Evolutionary conservation across 2,888 invertebrate genomes (phyloP).

Genomic region (Scaptomyza caliginosa): DNA sequence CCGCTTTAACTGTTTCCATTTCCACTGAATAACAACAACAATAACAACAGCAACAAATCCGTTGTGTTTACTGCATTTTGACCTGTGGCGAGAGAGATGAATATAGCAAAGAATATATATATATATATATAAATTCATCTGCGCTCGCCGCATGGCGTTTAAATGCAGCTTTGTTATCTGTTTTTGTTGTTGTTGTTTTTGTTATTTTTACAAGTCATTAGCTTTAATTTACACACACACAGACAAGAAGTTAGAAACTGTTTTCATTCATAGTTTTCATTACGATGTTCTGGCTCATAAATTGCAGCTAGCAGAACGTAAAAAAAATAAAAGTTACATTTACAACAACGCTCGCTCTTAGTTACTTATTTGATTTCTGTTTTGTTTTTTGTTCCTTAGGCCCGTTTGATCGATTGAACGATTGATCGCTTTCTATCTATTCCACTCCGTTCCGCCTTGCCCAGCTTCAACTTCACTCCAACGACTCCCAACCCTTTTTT

Average conservation of each 20-base stretch:
- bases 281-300: constrained; percentile 57
- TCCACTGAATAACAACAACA: constrained; percentile 45
- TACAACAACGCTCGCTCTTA: constrained; percentile 3
- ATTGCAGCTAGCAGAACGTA: constrained; percentile 42
- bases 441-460: constrained; percentile 24
- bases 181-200: constrained; percentile 22
- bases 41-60: constrained; percentile 42
- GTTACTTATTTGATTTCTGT: constrained; percentile 16
- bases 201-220: constrained; percentile 78
- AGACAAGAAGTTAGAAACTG: constrained; percentile 26
- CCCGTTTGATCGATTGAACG: constrained; percentile 35
- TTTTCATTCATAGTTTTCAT: constrained; percentile 65
- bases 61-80: constrained; percentile 73
- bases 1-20: constrained; percentile 67
- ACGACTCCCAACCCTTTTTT: background rate
- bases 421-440: constrained; percentile 49
- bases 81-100: constrained; percentile 44
- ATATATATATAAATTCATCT: constrained; percentile 37
- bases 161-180: constrained; percentile 42
- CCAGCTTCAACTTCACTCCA: constrained; percentile 7
- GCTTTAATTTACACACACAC: constrained; percentile 73
- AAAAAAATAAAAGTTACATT: constrained; percentile 5
- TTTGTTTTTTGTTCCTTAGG: too few species aligned
- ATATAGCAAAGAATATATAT: constrained; percentile 16
- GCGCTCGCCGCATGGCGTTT: constrained; percentile 32